A percentile compares a stretch with the other conserved stretches of the same genome.
These are phyloP conservation scores for Morone saxatilis DNA, from an alignment of 2,113 vertebrate genomes.

Conservation along the genomic window DNA sequence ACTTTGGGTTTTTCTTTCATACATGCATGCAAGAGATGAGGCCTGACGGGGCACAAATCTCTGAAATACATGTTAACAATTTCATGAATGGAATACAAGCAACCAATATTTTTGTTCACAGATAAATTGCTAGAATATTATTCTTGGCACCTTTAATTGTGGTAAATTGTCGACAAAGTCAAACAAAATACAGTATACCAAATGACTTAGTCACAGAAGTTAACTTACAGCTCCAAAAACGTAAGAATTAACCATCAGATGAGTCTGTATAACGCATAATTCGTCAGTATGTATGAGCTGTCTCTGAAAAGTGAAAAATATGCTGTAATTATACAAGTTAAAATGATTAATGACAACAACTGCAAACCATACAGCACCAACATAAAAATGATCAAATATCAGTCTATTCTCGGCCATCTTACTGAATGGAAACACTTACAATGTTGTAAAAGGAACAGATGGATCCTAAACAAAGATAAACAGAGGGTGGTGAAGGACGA, in stretches of 20 bases:
- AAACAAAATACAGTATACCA: constrained; percentile 2
- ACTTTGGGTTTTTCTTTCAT: background rate
- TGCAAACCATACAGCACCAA: background rate
- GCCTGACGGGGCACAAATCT: background rate
- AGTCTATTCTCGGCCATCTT: background rate
- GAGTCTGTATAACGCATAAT: background rate
- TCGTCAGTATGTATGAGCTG: background rate
- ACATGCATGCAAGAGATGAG: background rate
- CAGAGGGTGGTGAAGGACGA: background rate
- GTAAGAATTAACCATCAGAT: background rate
- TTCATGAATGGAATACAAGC: background rate
- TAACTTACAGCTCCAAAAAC: background rate
- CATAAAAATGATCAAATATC: background rate
- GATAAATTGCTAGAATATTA: background rate
- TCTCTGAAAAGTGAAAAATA: background rate
- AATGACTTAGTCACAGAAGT: background rate
- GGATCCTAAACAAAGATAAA: background rate
- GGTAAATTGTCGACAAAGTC: background rate
- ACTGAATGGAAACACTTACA: background rate
- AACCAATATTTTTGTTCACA: background rate
- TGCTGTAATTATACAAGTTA: background rate
- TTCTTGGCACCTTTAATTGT: constrained; percentile 4
- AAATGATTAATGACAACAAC: background rate
- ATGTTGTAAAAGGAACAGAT: background rate
- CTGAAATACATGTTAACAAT: background rate